Base-by-base conservation (phyloP, 2,113 vertebrate species). In the Chaetodon auriga region DNA sequence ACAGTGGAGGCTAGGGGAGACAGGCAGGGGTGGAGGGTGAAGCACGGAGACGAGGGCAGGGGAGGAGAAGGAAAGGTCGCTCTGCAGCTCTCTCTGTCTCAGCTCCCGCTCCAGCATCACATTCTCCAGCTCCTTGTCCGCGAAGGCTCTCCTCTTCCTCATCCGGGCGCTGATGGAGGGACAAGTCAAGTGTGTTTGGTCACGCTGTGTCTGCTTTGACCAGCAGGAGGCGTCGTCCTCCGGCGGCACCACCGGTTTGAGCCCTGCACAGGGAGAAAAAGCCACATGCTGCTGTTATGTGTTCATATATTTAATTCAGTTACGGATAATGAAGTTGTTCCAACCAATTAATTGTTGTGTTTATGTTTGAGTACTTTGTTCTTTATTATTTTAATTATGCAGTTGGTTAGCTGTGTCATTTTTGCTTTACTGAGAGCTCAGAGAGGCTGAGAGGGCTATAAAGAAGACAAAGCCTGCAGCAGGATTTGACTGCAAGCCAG, bases 51-150 rank as follows among this genome's bases (percentile, higher is more conserved):
- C 4, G 61, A 87, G 74, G 78, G 64, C 51, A 18, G 70, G 88
- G 51, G 75, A 85, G 41, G 86, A 78, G 45, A 64, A 91, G 19
- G 80, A 78, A 4, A 82, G 63, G 83, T 95, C 83, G 5, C 21
- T 62, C 54, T 92, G 90, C 80, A 92, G 64, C 80, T 95, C 93
- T 72, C 88, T 85, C 87, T 95, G 93, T n/a, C 88, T 87, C 61
- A 96, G 68, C 90, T 95, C 94, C 4, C 84, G 71, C 78, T 95
- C 92, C 79, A 95, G 55, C 95, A 95, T 94, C 90, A 95, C 90
- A 16, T 87, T 90, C 70, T 96, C 94, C 83, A 96, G 92, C 86
- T 96, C 95, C 87, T 93, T 94, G 90, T 94, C 95, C 5, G 94
- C 95, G 43, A 96, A 96, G 0, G 94, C 86, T 82, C 92, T 84